Percentiles rank a stretch among this genome's conserved stretches.
These are phyloP conservation scores for Notodonta ziczac DNA, from an alignment of 2,888 invertebrate species.

Conservation along the genomic window DNA sequence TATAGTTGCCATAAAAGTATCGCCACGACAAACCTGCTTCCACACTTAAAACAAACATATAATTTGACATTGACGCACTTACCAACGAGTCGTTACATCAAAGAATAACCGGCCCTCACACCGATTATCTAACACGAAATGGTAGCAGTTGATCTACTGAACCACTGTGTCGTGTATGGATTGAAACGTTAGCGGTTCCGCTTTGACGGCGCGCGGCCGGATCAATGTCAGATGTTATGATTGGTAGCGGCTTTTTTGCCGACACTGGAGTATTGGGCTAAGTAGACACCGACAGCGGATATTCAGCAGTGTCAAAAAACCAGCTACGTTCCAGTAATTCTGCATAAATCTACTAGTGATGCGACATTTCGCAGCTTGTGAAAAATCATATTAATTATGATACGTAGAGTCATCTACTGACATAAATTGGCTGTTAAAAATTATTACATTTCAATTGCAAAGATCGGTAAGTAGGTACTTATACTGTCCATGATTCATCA, in stretches of 20 bases:
- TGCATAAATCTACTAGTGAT: too few relatives aligned
- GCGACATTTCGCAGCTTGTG: too few relatives aligned
- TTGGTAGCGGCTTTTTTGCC: conserved; percentile 53
- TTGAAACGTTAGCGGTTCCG: conserved; percentile 51
- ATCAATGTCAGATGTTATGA: conserved; percentile 59
- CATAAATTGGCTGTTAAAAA: too few relatives aligned
- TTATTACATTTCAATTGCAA: too few relatives aligned
- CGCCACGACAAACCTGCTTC: neutral
- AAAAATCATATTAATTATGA: too few relatives aligned
- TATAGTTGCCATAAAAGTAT: too few relatives aligned
- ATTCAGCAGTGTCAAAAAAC: too few relatives aligned
- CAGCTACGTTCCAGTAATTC: too few relatives aligned
- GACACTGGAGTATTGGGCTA: conserved; percentile 14
- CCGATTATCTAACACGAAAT: neutral
- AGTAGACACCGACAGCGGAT: conserved; percentile 8
- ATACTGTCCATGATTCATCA: too few relatives aligned
- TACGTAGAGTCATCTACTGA: too few relatives aligned
- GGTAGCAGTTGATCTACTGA: conserved; percentile 29
- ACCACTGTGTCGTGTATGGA: conserved; percentile 32
- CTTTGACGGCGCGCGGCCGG: conserved; percentile 50
- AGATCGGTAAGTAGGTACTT: too few relatives aligned
- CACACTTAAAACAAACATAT: neutral
- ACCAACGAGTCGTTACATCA: neutral
- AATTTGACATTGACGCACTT: neutral
- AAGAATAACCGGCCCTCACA: neutral